Percentiles rank a stretch among this genome's conserved stretches.
These are phyloP conservation scores for Probaryconus sp. DNA, from an alignment of 1,140 invertebrate species.

Conservation along the genomic window DNA sequence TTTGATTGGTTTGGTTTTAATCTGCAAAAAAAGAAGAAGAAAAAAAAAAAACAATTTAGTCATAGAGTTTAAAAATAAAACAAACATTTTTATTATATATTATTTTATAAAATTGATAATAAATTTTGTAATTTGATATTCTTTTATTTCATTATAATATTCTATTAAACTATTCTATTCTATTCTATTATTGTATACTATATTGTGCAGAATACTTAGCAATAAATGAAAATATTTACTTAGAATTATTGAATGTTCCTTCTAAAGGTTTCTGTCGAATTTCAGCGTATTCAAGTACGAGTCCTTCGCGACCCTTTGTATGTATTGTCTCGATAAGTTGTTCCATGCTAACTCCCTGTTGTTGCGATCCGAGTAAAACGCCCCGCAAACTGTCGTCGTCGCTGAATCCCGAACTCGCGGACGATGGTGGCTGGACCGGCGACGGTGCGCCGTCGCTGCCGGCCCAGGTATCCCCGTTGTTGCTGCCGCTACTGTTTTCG, in stretches of 20 bases:
- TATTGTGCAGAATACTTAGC: too few relatives aligned
- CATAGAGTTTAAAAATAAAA: slow-evolving; percentile 2
- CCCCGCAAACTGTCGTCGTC: slow-evolving; percentile 91
- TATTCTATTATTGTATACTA: too few relatives aligned
- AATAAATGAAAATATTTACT: slow-evolving; percentile 67
- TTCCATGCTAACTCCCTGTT: slow-evolving; percentile 82
- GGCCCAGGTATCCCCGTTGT: slow-evolving; percentile 73
- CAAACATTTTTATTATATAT: not conserved
- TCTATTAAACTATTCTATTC: too few relatives aligned
- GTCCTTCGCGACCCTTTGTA: slow-evolving; percentile 85
- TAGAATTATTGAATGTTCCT: slow-evolving; percentile 89
- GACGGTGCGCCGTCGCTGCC: slow-evolving; percentile 78
- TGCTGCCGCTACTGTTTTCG: slow-evolving; percentile 75
- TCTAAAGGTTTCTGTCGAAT: slow-evolving; percentile 89
- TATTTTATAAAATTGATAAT: too few relatives aligned
- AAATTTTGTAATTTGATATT: too few relatives aligned
- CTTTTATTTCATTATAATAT: too few relatives aligned
- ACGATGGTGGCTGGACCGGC: slow-evolving; percentile 84
- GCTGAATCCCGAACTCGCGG: slow-evolving; percentile 90
- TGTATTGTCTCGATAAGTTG: slow-evolving; percentile 89
- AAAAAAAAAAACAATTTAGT: slow-evolving; percentile 23
- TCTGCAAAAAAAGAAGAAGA: slow-evolving; percentile 80
- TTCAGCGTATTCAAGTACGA: slow-evolving; percentile 88
- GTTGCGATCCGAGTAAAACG: slow-evolving; percentile 79
- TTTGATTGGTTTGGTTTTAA: slow-evolving; percentile 90